Base-by-base conservation (phyloP, 53 echinoderm and acorn worm genomes). In the Glandiceps talaboti region DNA sequence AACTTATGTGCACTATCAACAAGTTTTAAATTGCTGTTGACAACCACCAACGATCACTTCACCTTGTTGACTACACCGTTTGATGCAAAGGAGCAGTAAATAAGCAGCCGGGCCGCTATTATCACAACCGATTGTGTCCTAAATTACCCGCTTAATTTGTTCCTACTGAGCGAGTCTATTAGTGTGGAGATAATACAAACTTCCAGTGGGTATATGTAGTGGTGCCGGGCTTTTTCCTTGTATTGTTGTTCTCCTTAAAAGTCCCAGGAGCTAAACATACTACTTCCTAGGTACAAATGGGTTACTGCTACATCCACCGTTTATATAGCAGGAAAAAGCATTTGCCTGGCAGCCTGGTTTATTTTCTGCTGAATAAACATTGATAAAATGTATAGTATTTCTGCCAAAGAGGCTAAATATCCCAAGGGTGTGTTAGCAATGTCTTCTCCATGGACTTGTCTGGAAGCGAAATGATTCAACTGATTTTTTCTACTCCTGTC, bases 341-440 rank as follows among this genome's bases (percentile, higher is more conserved):
- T 45, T 45, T 45, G 64, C 64, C 64, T 45, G 64, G 64, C 64
- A 45, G 64, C 64, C 64, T 45, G 64, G 64, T 45, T 45, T 45
- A 45, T 45, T 45, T 45, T 45, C 64, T 20, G 6, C 64, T 45
- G 64, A 45, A 45, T 45, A 45, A 45, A 45, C 64, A 45, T 20
- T 45, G 64, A 45, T 45, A 45, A 45, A 45, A 45, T 45, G 64
- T 45, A 45, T 45, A 45, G 64, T 45, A 45, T 45, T 45, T 45
- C 64, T 6, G 20, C 20, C 64, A 45, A 45, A 45, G 6, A 45
- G 64, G 64, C 20, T 45, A 45, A 45, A 45, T 45, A 45, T 45
- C 64, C 64, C 64, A 6, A 20, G 64, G 64, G 64, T 20, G 6
- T 45, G 6, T 20, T 12, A 20, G 6, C 20, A 20, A 45, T 45